Evolutionary conservation across 2,797 vertebrate species (phyloP), one percentile per base, ranked within the genome.

Genomic region (Zonotrichia albicollis): DNA sequence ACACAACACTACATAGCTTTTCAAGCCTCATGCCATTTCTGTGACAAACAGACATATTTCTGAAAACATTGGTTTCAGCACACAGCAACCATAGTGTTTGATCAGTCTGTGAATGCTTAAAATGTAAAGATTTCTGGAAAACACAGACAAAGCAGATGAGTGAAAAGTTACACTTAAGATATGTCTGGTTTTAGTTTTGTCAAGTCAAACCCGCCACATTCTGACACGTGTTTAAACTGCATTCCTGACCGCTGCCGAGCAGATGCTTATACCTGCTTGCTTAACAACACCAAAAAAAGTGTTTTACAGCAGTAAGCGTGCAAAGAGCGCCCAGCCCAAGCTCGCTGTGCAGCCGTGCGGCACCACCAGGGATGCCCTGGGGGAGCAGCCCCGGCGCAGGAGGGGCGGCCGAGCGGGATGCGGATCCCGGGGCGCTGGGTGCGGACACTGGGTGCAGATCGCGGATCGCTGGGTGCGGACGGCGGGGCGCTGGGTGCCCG

Each of bases 251-350:
- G 5, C 43, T 54, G 67, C 84, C 13, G 51, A 51, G 11, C 40
- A 40, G 64, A 2, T 43, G 16, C 14, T 50, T 20, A 19, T 8
- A 61, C 5, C 3, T 5, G 17, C 14, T 38, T 11, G 16, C 19
- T 55, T 22, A 20, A 13, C 9, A 19, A 23, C 29, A 6, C 53
- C 25, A 27, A 10, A 11, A 15, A 3, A 9, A 16, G 3, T 7
- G 15, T 29, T 60, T 30, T 5, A 15, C 3, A 11, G 51, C 32
- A 8, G 1, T 0, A 8, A 3, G n/a, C 6, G 19, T 0, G 51
- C 1, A 3, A 10, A 30, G n/a, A 13, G n/a, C 0, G 15, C 1
- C 2, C 9, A 23, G 23, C 21, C 23, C 32, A 6, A 1, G 22
- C 54, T 10, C 11, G 3, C 30, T 2, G 29, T 0, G 53, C 40